Evolutionary conservation across 2,113 vertebrate species (phyloP), one percentile per base, ranked within the genome.

Genomic region (Mustela lutreola): DNA sequence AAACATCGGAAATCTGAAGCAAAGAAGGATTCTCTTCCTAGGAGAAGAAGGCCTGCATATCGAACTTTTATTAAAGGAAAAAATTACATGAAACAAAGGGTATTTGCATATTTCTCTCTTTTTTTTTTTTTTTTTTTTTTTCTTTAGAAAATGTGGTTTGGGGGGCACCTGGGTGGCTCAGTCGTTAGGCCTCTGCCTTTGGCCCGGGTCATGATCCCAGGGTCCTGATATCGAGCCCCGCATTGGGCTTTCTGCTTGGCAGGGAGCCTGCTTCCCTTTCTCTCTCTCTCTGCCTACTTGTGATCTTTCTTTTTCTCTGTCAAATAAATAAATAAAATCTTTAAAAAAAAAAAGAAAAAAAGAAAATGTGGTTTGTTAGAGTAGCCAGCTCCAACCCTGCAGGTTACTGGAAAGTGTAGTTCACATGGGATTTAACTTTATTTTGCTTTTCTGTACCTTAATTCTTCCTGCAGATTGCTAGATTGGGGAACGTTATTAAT

Each of bases 61-160:
- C 99, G 99, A 89, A 99, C 99, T 33, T 99, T 99, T 98, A 98
- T 99, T 83, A 99, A 99, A 98, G 99, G 99, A 88, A 99, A 99
- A 98, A 99, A 98, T 96, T 99, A 99, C 67, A 94, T 99, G 92
- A 99, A 99, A 39, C 99, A 99, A 97, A 99, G 99, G 99, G 99
- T 99, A 99, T 39, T 88, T 84, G 18, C 82, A 14, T 85, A 36
- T 87, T 96, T 94, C 11, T 75, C 28, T 5, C 36, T 36, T 2
- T 36, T 36, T 36, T 42, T n/a, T 80, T 93, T 79, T 50, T 26
- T 63, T 31, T 42, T n/a, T 80, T 93, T 79, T n/a, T 80, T 93
- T 79, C 45, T 26, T 63, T 31, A 56, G 26, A 78, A 76, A 18
- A 16, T 95, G 67, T 78, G 53, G 60, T 95, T 90, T 87, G 39